Conservation (phyloP, 2,888 invertebrate species). For the Nyleta sp. region DNA sequence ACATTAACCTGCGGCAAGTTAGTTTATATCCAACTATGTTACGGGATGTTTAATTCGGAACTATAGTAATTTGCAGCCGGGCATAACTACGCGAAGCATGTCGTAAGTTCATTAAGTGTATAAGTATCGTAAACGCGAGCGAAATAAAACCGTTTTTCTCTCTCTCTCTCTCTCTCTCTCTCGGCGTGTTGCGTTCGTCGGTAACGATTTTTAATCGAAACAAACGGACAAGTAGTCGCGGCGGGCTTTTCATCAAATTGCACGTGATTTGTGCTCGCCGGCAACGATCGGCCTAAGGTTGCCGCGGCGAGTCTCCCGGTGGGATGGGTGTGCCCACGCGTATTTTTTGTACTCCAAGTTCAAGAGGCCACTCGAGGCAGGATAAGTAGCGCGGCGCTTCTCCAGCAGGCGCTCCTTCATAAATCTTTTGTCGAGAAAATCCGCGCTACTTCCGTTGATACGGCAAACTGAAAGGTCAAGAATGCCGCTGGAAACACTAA, state of each 20-base stretch:
- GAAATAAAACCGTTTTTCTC: conserved; percentile 18
- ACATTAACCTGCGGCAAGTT: conserved; percentile 61
- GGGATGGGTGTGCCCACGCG: conserved; percentile 40
- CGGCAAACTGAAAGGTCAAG: conserved; percentile 60
- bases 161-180: too few species aligned
- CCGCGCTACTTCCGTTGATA: conserved; percentile 55
- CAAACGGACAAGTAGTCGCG: too few species aligned
- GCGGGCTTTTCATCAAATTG: too few species aligned
- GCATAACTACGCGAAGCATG: conserved; percentile 39
- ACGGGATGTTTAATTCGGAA: conserved; percentile 55
- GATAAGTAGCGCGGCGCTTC: conserved; percentile 74
- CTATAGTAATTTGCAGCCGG: conserved; percentile 49
- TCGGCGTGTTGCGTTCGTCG: too few species aligned
- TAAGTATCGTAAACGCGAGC: conserved; percentile 40
- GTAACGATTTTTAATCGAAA: too few species aligned
- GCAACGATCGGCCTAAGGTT: too few species aligned
- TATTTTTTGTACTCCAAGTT: conserved; percentile 60
- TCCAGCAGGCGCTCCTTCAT: conserved; percentile 71
- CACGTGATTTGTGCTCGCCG: too few species aligned
- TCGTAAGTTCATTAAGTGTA: conserved; percentile 54
- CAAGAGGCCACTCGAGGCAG: conserved; percentile 66
- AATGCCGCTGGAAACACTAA: conserved; percentile 59
- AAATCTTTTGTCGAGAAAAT: conserved; percentile 74
- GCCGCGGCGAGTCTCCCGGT: too few species aligned
- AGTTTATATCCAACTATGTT: conserved; percentile 57